These are phyloP conservation scores for Smutsia gigantea DNA, from an alignment of 2,797 vertebrate genomes.

Conservation along the genomic window DNA sequence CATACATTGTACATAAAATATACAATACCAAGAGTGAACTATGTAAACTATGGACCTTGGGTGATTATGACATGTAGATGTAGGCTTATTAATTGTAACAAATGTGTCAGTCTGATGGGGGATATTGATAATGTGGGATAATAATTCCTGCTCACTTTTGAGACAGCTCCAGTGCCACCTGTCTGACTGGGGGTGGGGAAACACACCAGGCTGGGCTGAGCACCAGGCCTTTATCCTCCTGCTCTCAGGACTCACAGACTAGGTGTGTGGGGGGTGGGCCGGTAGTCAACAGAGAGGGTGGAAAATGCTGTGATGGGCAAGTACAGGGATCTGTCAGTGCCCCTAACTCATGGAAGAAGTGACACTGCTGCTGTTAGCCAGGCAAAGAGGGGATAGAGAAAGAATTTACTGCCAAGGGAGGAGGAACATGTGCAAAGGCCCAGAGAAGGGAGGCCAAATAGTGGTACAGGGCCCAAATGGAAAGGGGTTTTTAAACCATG, in stretches of 20 bases:
- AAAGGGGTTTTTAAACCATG: neutral
- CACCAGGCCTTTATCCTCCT: neutral
- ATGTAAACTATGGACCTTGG: neutral
- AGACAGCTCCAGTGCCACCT: neutral
- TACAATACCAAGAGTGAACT: neutral
- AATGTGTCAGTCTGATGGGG: neutral
- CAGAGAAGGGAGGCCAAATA: neutral
- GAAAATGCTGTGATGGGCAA: neutral
- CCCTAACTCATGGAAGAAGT: neutral
- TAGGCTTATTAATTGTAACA: neutral
- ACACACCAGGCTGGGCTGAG: neutral
- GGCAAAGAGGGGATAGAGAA: neutral
- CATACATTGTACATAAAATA: neutral
- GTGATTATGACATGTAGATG: neutral
- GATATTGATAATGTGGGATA: neutral
- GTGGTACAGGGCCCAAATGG: neutral
- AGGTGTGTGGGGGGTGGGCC: neutral
- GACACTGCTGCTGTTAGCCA: neutral
- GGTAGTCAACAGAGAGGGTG: neutral
- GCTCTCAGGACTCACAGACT: neutral
- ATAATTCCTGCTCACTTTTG: neutral
- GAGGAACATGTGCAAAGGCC: neutral
- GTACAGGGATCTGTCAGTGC: neutral
- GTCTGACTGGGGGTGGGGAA: neutral
- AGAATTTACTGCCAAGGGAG: neutral